Conservation (phyloP, 2,888 invertebrate genomes). For the Drosophila nigricruria region DNA sequence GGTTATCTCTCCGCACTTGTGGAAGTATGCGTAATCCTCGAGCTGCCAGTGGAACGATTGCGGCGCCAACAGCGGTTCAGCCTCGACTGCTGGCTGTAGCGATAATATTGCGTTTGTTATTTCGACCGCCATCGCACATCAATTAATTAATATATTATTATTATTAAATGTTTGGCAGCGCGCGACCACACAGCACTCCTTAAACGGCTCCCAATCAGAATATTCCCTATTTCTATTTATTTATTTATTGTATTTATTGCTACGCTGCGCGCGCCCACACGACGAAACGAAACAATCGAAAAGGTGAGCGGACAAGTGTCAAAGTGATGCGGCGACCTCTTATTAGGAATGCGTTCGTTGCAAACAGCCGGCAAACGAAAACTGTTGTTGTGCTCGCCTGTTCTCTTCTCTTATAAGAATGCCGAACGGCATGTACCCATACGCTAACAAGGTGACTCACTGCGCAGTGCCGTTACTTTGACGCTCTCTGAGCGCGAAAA, state of each 20-base stretch:
- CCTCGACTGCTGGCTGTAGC: slow-evolving; percentile 41
- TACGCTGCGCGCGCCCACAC: slow-evolving; percentile 45
- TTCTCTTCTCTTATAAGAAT: slow-evolving; percentile 58
- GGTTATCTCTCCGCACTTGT: slow-evolving; percentile 82
- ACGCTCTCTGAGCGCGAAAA: slow-evolving; percentile 22
- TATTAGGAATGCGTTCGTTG: slow-evolving; percentile 51
- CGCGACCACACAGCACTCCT: slow-evolving; percentile 15
- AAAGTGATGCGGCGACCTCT: slow-evolving; percentile 30
- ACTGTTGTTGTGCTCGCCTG: slow-evolving; percentile 51
- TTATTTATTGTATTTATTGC: slow-evolving; percentile 29
- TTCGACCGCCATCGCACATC: slow-evolving; percentile 49
- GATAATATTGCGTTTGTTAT: slow-evolving; percentile 51
- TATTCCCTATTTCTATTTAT: slow-evolving; percentile 20
- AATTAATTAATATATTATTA: slow-evolving; percentile 12
- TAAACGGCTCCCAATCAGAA: slow-evolving; percentile 25
- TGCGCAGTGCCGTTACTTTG: slow-evolving; percentile 12
- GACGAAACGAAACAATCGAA: slow-evolving; percentile 31
- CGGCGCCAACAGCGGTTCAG: slow-evolving; percentile 35
- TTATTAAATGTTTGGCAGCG: background rate
- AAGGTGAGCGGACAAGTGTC: slow-evolving; percentile 31
- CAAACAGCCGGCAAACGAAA: slow-evolving; percentile 62
- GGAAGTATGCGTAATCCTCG: slow-evolving; percentile 78
- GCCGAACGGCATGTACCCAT: slow-evolving; percentile 29
- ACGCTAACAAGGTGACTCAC: slow-evolving; percentile 14
- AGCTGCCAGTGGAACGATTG: slow-evolving; percentile 72